These are phyloP conservation scores for Entomobrya proxima DNA, from an alignment of 2,888 invertebrate species.

Conservation along the genomic window DNA sequence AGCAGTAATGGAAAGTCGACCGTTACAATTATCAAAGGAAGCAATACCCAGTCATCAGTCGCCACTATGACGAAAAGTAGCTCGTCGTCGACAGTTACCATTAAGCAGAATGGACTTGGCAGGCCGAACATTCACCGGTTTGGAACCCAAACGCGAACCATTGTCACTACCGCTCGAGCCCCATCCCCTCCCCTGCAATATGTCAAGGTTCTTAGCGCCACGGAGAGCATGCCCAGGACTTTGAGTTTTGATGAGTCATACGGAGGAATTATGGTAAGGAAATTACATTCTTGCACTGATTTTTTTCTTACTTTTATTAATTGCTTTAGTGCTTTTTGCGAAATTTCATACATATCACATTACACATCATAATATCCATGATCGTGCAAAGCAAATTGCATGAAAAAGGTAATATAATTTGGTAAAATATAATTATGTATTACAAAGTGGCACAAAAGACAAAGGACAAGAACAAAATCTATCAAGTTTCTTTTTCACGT, in stretches of 20 bases:
- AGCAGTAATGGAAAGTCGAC: conserved; percentile 49
- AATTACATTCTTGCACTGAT: background rate
- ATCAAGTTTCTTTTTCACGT: too few relatives aligned
- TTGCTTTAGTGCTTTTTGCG: background rate
- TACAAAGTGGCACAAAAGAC: too few relatives aligned
- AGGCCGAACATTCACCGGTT: conserved; percentile 60
- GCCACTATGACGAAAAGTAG: conserved; percentile 39
- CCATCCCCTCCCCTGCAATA: conserved; percentile 38
- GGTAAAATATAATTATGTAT: too few relatives aligned
- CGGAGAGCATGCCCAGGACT: conserved; percentile 50
- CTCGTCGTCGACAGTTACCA: conserved; percentile 51
- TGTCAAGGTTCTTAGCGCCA: conserved; percentile 43
- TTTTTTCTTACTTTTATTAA: background rate
- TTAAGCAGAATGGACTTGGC: conserved; percentile 62
- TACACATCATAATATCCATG: too few relatives aligned
- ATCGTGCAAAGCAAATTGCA: too few relatives aligned
- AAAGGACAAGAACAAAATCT: too few relatives aligned
- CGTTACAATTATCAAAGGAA: conserved; percentile 64
- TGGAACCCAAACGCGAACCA: conserved; percentile 42
- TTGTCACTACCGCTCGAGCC: conserved; percentile 40
- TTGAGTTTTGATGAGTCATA: conserved; percentile 59
- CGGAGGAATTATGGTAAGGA: conserved; percentile 63
- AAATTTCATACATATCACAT: too few relatives aligned
- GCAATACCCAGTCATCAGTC: conserved; percentile 56
- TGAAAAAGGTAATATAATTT: too few relatives aligned